phyloP scores from a whole-genome alignment of 1,140 invertebrate genomes.

The Propsilocerus akamusi region DNA sequence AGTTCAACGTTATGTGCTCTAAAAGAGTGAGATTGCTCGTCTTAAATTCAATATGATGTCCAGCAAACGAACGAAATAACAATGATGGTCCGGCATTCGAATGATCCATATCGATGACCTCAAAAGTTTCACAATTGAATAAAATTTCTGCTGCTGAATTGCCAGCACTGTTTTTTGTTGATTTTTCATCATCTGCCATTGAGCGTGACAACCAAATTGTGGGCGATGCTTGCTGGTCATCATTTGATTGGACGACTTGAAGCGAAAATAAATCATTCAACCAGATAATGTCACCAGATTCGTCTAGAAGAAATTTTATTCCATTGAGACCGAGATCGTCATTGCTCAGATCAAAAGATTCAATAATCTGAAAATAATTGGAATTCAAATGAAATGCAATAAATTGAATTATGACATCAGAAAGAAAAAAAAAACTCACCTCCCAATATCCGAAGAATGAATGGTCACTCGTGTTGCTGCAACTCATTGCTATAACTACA shows the following conservation, averaged over 20 bases:
- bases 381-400: constrained; percentile 3
- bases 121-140: constrained; percentile 46
- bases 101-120: constrained; percentile 23
- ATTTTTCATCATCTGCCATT: constrained; percentile 30
- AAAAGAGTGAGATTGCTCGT: constrained; percentile 19
- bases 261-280: constrained; percentile 23
- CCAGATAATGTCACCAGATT: constrained; percentile 45
- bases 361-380: constrained; percentile 13
- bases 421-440: constrained; percentile 9
- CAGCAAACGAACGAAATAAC: constrained; percentile 39
- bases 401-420: not conserved
- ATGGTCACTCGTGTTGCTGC: constrained; percentile 12
- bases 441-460: constrained; percentile 22
- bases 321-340: constrained; percentile 19
- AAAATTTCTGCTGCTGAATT: constrained; percentile 27
- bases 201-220: not conserved
- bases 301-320: constrained; percentile 41
- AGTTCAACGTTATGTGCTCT: not conserved
- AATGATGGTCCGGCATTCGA: constrained; percentile 23
- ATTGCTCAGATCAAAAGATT: constrained; percentile 17
- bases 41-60: constrained; percentile 44
- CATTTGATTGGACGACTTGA: not conserved
- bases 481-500: not conserved
- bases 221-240: not conserved
- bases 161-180: constrained; percentile 21